Conservation (phyloP, 1,140 invertebrate genomes). For the Leptinotarsa texana region DNA sequence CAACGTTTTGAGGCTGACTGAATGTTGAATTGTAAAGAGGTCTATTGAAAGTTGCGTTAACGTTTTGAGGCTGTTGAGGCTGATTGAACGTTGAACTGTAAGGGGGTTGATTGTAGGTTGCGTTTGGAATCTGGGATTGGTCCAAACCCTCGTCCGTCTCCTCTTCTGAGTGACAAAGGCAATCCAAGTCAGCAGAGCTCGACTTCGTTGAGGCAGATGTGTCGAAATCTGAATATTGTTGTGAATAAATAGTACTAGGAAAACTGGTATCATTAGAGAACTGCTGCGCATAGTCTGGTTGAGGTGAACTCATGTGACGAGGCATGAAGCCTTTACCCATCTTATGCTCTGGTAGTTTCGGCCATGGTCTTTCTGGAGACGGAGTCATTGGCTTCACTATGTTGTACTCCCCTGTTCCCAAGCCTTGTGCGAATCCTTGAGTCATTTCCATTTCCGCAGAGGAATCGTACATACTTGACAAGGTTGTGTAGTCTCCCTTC, state of each 20-base stretch:
- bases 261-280: neutral
- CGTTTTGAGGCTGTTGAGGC: neutral
- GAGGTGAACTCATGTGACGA: neutral
- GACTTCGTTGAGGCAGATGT: neutral
- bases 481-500: neutral
- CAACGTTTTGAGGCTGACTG: neutral
- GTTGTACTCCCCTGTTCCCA: slow-evolving; percentile 1
- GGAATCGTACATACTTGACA: neutral
- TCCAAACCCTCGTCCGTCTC: neutral
- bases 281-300: neutral
- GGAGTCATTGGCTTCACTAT: neutral
- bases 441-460: neutral
- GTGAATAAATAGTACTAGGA: neutral
- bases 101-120: neutral
- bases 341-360: slow-evolving; percentile 1
- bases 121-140: neutral
- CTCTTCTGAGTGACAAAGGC: neutral
- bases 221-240: neutral
- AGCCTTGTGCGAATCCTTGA: neutral
- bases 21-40: neutral
- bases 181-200: neutral
- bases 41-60: neutral
- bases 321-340: neutral
- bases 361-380: neutral
- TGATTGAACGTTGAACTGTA: neutral